phyloP scores from a whole-genome alignment of 2,113 vertebrate genomes.

The Petaurus breviceps region DNA sequence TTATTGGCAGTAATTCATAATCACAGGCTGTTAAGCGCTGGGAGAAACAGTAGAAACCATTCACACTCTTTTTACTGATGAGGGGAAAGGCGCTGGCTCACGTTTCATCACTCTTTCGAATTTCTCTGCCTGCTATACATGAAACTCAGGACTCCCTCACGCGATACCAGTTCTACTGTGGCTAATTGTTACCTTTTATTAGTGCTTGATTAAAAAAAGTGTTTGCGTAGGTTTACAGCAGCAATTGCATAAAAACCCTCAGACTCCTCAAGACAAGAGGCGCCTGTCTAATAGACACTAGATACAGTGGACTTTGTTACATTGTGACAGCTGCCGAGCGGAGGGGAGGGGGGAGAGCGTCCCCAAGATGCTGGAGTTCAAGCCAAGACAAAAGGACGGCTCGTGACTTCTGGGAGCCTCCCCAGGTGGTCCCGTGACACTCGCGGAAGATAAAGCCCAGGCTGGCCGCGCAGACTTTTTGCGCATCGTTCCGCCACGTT shows the following conservation, averaged over 20 bases:
- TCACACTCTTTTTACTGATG: neutral
- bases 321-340: neutral
- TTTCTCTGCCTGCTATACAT: neutral
- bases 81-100: neutral
- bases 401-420: neutral
- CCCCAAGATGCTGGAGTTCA: no score
- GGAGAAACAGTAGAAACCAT: neutral
- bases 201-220: neutral
- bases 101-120: neutral
- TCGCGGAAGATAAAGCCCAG: no score
- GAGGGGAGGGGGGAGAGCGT: no score
- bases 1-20: neutral
- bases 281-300: neutral
- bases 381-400: neutral
- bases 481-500: neutral
- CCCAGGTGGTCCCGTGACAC: no score
- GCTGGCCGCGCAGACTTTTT: no score
- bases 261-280: neutral
- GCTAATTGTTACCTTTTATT: neutral
- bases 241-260: neutral
- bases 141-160: neutral
- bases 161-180: neutral
- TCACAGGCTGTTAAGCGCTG: neutral
- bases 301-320: neutral
- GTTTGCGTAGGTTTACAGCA: neutral